Base-by-base conservation (phyloP, 2,888 invertebrate genomes). In the Heteromyza rotundicornis region DNA sequence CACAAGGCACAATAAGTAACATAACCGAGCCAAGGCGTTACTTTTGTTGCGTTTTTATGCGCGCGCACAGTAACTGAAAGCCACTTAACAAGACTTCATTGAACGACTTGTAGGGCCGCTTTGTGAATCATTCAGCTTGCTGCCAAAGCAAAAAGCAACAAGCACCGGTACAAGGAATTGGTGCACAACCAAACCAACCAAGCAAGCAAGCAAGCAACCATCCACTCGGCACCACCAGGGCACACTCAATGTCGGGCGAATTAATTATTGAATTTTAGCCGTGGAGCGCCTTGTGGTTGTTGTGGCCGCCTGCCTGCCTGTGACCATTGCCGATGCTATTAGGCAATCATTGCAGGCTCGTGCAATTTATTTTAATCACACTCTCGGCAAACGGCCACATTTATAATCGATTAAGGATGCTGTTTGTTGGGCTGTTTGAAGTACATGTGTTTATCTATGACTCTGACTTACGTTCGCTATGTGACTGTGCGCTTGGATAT, bases 291-390 rank as follows among this genome's bases (percentile, higher is more conserved):
- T 40, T 40, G 12, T 40, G 14, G 40, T 40, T 40, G 14, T n/a
- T n/a, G 5, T 40, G 5, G 40, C 40, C 40, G 40, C 16, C 16
- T 40, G 40, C 12, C 32, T 5, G 32, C 16, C 49, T 49, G 49
- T 24, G 47, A 47, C 51, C 52, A 27, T 23, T n/a, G 47, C 59
- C 14, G 22, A n/a, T n/a, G 47, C 60, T 66, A 61, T 62, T 61
- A 64, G 59, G 58, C 49, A 36, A 62, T 61, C 60, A 44, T 40
- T 58, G 55, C 56, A 23, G 65, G 62, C 57, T 63, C 68, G 69
- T 69, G 74, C 77, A 77, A 78, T 78, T 78, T 77, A 73, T 77
- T 75, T 78, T 70, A 76, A 74, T 77, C 76, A 72, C 76, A 77
- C 76, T 68, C 58, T n/a, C 40, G 49, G 40, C 64, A 56, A 60